Percentiles rank a stretch among this genome's conserved stretches.
These are phyloP conservation scores for Syngnathus acus DNA, from an alignment of 2,797 vertebrate genomes.

Conservation along the genomic window DNA sequence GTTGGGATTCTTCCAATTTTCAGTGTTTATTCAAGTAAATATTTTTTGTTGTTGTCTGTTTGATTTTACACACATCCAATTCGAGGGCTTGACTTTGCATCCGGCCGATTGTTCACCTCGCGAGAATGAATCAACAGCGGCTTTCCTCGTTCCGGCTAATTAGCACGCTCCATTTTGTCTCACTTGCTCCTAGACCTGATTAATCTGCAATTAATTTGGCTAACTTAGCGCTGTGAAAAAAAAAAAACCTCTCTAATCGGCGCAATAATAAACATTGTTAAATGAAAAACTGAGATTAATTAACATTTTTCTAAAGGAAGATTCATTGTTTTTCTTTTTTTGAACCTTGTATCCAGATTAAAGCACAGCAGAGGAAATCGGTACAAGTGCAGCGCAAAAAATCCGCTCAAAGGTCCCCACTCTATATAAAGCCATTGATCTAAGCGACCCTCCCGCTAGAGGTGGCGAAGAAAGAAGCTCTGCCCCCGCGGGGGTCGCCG, in stretches of 20 bases:
- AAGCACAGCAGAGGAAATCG: background rate
- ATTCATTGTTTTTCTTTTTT: background rate
- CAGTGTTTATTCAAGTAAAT: no score
- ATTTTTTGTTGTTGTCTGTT: no score
- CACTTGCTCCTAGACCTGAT: background rate
- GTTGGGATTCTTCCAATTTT: no score
- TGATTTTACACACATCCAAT: background rate
- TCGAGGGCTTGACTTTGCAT: background rate
- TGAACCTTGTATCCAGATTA: background rate
- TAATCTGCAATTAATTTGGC: background rate
- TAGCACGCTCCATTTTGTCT: background rate
- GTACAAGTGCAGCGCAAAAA: background rate
- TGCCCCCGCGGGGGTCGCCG: slow-evolving; percentile 3
- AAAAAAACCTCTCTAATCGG: background rate
- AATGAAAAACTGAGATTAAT: background rate
- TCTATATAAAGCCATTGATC: slow-evolving; percentile 9
- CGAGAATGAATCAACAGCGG: background rate
- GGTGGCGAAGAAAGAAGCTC: slow-evolving; percentile 18
- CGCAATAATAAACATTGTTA: background rate
- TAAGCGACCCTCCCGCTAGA: slow-evolving; percentile 13
- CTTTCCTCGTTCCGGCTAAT: background rate
- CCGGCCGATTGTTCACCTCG: background rate
- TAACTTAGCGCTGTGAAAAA: background rate
- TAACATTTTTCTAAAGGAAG: background rate
- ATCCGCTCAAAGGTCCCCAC: background rate